A percentile compares a stretch with the other conserved stretches of the same genome.
Evolutionary conservation across 2,113 vertebrate genomes (phyloP).

Genomic region (Atlantisia rogersi): DNA sequence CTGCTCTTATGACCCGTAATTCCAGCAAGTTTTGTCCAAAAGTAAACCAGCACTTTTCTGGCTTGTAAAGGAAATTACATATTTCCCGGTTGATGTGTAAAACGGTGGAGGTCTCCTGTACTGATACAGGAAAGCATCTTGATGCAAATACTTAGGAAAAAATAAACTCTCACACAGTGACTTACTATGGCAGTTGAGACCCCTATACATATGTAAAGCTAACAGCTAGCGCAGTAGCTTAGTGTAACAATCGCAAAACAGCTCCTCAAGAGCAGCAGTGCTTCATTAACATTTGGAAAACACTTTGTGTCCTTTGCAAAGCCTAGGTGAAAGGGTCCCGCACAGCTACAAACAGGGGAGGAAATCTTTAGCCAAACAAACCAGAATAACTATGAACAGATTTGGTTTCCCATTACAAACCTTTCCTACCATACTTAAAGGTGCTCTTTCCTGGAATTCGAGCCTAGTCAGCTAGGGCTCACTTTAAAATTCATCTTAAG

Average conservation of each 20-base stretch:
- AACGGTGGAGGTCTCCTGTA: not conserved
- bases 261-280: not conserved
- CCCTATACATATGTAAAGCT: not conserved
- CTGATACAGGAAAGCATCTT: not conserved
- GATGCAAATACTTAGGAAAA: not conserved
- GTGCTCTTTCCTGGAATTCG: not conserved
- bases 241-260: not conserved
- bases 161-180: rapidly evolving
- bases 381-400: not conserved
- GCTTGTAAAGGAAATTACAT: not conserved
- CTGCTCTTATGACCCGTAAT: not conserved
- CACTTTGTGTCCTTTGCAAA: not conserved
- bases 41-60: not conserved
- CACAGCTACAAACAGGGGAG: not conserved
- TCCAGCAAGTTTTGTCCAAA: constrained; percentile 2
- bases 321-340: not conserved
- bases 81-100: not conserved
- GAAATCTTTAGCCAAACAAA: not conserved
- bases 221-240: not conserved
- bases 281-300: constrained; percentile 34
- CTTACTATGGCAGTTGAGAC: not conserved
- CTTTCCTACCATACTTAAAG: not conserved
- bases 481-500: not conserved
- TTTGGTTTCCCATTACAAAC: not conserved
- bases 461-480: not conserved